Percentiles rank a stretch among this genome's conserved stretches.
phyloP scores from a whole-genome alignment of 2,113 vertebrate genomes.

The Dissostichus mawsoni region DNA sequence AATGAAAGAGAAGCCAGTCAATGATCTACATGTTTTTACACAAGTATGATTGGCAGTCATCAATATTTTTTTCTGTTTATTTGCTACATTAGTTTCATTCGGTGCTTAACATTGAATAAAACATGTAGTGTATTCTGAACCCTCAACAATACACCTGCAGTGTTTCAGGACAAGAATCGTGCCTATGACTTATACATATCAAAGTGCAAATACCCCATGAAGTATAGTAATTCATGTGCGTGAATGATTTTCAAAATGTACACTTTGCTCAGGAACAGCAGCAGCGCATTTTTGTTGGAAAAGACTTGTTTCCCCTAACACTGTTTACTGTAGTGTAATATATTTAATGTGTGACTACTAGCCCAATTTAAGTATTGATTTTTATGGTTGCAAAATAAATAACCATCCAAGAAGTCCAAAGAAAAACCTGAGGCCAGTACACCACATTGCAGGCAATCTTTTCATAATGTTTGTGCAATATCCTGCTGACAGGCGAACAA shows the following conservation, averaged over 20 bases:
- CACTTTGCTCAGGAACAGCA: neutral
- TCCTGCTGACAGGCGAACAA: slow-evolving; percentile 48
- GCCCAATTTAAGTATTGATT: slow-evolving; percentile 2
- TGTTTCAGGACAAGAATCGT: neutral
- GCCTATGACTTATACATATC: neutral
- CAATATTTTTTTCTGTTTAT: neutral
- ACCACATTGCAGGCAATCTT: slow-evolving; percentile 43
- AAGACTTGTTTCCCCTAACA: neutral
- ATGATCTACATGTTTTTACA: neutral
- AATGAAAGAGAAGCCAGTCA: neutral
- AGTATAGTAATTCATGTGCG: neutral
- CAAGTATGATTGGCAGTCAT: too few species aligned
- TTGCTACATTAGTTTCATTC: neutral
- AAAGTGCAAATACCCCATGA: neutral
- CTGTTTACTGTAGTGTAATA: neutral
- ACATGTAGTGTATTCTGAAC: neutral
- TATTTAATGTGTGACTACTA: neutral
- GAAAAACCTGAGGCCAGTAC: slow-evolving; percentile 1
- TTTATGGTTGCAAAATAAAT: neutral
- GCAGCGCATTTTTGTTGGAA: neutral
- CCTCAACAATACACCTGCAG: neutral
- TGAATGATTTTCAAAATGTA: neutral
- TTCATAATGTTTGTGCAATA: slow-evolving; percentile 22
- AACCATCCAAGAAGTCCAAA: slow-evolving; percentile 3
- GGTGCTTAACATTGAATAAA: neutral